Evolutionary conservation across 2,888 invertebrate genomes (phyloP), one percentile per base, ranked within the genome.

Genomic region (Branchipolynoe longqiensis): DNA sequence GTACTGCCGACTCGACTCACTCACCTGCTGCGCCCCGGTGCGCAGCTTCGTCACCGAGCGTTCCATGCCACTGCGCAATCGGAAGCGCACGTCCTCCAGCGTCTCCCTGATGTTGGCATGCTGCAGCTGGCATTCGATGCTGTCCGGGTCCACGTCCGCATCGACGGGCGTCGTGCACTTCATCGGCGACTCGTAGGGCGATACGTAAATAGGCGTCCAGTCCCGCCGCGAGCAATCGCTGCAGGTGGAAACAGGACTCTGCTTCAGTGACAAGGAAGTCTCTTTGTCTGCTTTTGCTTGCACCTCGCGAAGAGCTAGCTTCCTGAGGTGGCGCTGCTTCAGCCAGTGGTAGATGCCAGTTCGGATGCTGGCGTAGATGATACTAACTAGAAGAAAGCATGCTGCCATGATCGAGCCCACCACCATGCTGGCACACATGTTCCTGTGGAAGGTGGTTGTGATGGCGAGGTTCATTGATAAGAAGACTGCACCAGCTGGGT

Each of bases 51-150:
- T 89, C 89, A 87, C 90, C 90, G 84, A 92, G 48, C 90, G 89
- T 48, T 90, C 92, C 14, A 91, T 89, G 1, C 92, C 91, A 56
- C 87, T 85, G 8, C 90, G 86, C 6, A 92, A 88, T 6, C 91
- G 87, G 22, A 89, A 87, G 22, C 91, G 88, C 2, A 91, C 92
- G 58, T 92, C 92, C 38, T 92, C 92, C 48, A 93, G 85, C 0
- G 91, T 90, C 25, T 91, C 92, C 78, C 89, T 86, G 48, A 92
- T 91, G 82, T 89, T 89, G 0, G 41, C 82, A 22, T 22, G 31
- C 3, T 48, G 73, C 25, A 83, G 40, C 18, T 74, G 78, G 8
- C 12, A 36, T 22, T 82, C 82, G 14, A 73, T 56, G n/a, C n/a
- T n/a, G n/a, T n/a, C n/a, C n/a, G n/a, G n/a, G 3, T 85, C 85